phyloP scores from a whole-genome alignment of 1,140 invertebrate genomes.

The Hyposmocoma kahamanoa region DNA sequence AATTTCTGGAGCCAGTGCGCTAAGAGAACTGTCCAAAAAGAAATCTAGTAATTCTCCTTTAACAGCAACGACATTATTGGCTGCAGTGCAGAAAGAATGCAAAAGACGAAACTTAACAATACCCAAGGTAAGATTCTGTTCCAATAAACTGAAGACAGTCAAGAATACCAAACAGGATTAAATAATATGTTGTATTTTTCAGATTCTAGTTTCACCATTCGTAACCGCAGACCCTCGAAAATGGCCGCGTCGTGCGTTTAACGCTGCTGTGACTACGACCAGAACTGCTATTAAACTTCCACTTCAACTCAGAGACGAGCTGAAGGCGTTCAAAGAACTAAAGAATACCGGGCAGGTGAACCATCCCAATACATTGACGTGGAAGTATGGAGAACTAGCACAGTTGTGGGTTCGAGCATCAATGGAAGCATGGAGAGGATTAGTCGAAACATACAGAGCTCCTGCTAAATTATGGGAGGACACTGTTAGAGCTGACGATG shows the following conservation, averaged over 20 bases:
- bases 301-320: constrained; percentile 36
- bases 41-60: constrained; percentile 26
- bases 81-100: constrained; percentile 59
- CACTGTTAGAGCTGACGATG: constrained; percentile 47
- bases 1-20: constrained; percentile 74
- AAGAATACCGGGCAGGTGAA: constrained; percentile 38
- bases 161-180: neutral
- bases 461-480: constrained; percentile 53
- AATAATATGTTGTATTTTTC: constrained; percentile 14
- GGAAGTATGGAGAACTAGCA: constrained; percentile 54
- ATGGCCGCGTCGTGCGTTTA: constrained; percentile 43
- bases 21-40: constrained; percentile 74
- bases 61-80: constrained; percentile 37
- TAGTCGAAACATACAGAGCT: constrained; percentile 43
- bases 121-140: constrained; percentile 40
- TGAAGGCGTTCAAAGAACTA: constrained; percentile 45
- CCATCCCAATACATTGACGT: constrained; percentile 44
- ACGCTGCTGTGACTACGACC: constrained; percentile 21
- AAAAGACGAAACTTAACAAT: constrained; percentile 62
- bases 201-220: constrained; percentile 54
- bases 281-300: constrained; percentile 38
- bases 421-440: constrained; percentile 34
- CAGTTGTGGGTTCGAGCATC: constrained; percentile 42
- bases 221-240: constrained; percentile 62
- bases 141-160: neutral